Percentiles rank a stretch among this genome's conserved stretches.
Conservation (phyloP, 2,888 invertebrate species). For the Ditylenchus weischeri region DNA sequence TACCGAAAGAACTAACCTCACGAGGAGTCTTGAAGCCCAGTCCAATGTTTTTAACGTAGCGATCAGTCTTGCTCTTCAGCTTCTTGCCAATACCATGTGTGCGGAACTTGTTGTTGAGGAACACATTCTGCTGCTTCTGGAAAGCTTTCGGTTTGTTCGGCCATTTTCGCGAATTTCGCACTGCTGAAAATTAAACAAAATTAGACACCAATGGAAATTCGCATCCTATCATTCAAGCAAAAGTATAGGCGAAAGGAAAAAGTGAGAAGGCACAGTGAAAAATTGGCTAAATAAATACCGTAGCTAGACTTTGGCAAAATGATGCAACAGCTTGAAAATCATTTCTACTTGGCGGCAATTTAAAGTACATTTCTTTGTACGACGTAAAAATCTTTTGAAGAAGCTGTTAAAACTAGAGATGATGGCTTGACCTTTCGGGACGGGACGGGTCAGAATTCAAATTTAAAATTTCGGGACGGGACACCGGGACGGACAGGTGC, state of each 20-base stretch:
- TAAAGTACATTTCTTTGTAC: too few relatives aligned
- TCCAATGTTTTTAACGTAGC: conserved; percentile 83
- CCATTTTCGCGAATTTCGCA: conserved; percentile 25
- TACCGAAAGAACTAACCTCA: conserved; percentile 71
- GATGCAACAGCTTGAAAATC: too few relatives aligned
- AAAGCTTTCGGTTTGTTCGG: conserved; percentile 87
- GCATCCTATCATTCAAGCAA: not conserved
- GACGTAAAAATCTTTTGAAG: too few relatives aligned
- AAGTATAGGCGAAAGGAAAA: not conserved
- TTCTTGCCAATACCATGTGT: conserved; percentile 63
- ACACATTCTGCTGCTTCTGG: conserved; percentile 87
- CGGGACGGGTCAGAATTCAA: too few relatives aligned
- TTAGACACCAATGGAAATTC: not conserved
- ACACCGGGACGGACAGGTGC: too few relatives aligned
- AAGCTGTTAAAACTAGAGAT: too few relatives aligned
- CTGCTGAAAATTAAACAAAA: too few relatives aligned
- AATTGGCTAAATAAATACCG: too few relatives aligned
- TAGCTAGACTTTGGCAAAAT: too few relatives aligned
- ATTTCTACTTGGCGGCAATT: not conserved
- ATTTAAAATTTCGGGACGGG: too few relatives aligned
- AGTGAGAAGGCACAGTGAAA: not conserved
- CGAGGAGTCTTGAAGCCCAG: conserved; percentile 93
- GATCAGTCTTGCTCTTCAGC: conserved; percentile 76
- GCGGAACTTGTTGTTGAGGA: conserved; percentile 77
- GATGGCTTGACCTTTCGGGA: too few relatives aligned